Conservation (phyloP, 2,113 vertebrate genomes). For the Colinus virginianus region DNA sequence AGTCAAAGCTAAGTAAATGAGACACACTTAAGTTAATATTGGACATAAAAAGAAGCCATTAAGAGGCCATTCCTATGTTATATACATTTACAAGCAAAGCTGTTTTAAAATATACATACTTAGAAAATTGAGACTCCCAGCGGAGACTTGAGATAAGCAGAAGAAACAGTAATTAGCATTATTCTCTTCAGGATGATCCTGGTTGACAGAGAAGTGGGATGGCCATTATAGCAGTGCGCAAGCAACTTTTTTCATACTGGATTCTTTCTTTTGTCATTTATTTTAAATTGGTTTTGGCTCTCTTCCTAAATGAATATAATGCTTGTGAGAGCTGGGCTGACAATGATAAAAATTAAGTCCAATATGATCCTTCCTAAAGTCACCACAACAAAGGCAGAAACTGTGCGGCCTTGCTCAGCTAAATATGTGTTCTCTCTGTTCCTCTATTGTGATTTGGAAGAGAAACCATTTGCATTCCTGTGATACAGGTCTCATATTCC, state of each 20-base stretch:
- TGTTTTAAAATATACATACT: conserved; percentile 31
- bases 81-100: conserved; percentile 34
- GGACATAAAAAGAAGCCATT: conserved; percentile 44
- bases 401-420: background rate
- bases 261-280: background rate
- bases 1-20: conserved; percentile 38
- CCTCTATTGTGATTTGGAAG: background rate
- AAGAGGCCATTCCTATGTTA: background rate
- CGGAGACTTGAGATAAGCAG: background rate
- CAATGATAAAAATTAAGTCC: conserved; percentile 46
- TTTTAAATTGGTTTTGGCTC: conserved; percentile 43
- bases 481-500: background rate
- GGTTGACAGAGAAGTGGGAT: background rate
- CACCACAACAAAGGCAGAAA: conserved; percentile 29
- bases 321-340: conserved; percentile 37
- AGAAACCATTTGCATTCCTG: background rate
- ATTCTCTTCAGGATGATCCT: conserved; percentile 5
- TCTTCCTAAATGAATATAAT: conserved; percentile 52
- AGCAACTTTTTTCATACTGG: conserved; percentile 11
- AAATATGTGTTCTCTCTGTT: conserved; percentile 3
- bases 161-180: background rate
- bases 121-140: conserved; percentile 1
- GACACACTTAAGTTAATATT: conserved; percentile 42
- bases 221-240: background rate
- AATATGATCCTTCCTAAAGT: background rate